A percentile compares a stretch with the other conserved stretches of the same genome.
Conservation (phyloP, 2,113 vertebrate genomes). For the Heterotilapia buettikoferi region DNA sequence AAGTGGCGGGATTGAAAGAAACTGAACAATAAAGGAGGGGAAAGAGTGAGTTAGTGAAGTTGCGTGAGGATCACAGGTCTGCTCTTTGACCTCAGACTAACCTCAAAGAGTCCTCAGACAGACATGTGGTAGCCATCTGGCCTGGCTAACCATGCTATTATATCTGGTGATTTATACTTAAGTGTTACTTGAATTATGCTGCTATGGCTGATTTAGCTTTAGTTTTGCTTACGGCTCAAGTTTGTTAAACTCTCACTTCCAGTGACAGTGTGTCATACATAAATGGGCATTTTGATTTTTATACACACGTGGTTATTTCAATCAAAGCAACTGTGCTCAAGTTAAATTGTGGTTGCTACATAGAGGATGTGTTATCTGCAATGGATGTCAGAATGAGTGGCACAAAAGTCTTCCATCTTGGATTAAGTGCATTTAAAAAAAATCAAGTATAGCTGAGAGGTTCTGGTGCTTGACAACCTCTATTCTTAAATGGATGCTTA, state of each 20-base stretch:
- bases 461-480: background rate
- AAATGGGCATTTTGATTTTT: background rate
- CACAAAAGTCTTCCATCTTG: background rate
- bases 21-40: background rate
- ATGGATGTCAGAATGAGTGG: background rate
- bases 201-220: conserved; percentile 14
- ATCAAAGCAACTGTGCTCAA: background rate
- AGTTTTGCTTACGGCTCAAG: background rate
- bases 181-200: conserved; percentile 4
- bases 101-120: conserved; percentile 22
- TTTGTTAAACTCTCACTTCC: background rate
- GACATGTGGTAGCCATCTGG: conserved; percentile 60
- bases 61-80: conserved; percentile 31
- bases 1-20: background rate
- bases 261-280: background rate
- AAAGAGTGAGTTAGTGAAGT: background rate
- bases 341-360: background rate
- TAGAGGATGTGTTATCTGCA: background rate
- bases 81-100: conserved; percentile 54
- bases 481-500: background rate
- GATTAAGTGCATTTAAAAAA: background rate
- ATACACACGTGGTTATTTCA: background rate
- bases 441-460: background rate
- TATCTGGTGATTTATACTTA: conserved; percentile 29
- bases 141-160: background rate